Evolutionary conservation across 2,888 invertebrate species (phyloP).

Genomic region (Epistrophe eligans): DNA sequence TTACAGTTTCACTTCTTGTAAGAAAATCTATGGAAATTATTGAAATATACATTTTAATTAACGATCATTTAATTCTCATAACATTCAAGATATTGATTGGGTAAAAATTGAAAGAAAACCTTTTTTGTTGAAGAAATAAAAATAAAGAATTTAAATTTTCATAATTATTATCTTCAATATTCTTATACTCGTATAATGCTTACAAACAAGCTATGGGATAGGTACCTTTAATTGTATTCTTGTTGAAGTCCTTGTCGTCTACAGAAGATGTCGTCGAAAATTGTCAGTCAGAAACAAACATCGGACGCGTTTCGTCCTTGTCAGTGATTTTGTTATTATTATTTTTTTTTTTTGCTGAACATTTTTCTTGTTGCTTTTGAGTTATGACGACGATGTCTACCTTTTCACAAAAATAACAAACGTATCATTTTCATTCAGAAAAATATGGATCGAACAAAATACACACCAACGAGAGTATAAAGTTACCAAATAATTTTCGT

Average conservation of each 20-base stretch:
- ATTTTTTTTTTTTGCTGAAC: too few relatives aligned
- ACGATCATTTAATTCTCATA: too few relatives aligned
- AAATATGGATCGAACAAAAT: neutral
- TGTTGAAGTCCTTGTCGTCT: neutral
- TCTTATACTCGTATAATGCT: too few relatives aligned
- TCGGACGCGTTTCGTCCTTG: neutral
- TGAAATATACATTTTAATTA: too few relatives aligned
- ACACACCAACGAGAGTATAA: neutral
- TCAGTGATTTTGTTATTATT: neutral
- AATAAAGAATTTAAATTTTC: neutral
- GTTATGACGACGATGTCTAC: slow-evolving; percentile 1
- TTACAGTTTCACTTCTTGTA: too few relatives aligned
- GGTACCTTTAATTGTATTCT: neutral
- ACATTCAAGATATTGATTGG: neutral
- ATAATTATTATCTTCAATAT: neutral
- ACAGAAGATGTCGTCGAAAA: neutral
- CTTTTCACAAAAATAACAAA: neutral
- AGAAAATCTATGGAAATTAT: too few relatives aligned
- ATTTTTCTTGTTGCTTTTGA: neutral
- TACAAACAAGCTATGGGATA: neutral
- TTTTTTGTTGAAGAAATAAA: neutral
- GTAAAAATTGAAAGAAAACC: neutral
- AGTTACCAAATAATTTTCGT: slow-evolving; percentile 2
- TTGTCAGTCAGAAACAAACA: neutral
- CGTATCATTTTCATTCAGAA: slow-evolving; percentile 8